These are phyloP conservation scores for Thumatha senex DNA, from an alignment of 2,888 invertebrate genomes.

Conservation along the genomic window DNA sequence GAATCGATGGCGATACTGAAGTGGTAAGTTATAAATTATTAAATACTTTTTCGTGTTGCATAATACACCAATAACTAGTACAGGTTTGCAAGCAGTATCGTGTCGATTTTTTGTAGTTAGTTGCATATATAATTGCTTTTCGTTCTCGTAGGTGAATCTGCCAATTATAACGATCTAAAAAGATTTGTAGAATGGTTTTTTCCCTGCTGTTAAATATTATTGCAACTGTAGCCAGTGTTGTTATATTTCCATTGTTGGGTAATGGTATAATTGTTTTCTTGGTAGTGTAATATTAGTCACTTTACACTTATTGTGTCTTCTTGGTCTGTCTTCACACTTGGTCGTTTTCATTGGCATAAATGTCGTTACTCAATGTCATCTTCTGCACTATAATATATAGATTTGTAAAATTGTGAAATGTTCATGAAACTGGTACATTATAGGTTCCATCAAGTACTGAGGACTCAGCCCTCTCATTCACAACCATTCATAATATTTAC, in stretches of 20 bases:
- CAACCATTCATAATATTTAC: too few relatives aligned
- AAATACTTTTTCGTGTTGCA: background rate
- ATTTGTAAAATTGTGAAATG: slow-evolving; percentile 18
- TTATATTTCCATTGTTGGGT: slow-evolving; percentile 19
- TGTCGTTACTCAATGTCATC: slow-evolving; percentile 26
- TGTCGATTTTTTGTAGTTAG: too few relatives aligned
- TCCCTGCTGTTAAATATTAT: background rate
- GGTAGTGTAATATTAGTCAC: slow-evolving; percentile 16
- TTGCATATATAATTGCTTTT: too few relatives aligned
- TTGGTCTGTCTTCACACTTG: too few relatives aligned
- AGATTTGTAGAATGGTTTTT: background rate
- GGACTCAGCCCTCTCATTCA: too few relatives aligned
- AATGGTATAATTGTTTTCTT: slow-evolving; percentile 21
- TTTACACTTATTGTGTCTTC: slow-evolving; percentile 17
- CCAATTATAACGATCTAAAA: background rate
- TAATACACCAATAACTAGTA: background rate
- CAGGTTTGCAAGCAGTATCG: too few relatives aligned
- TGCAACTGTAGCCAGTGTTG: slow-evolving; percentile 4
- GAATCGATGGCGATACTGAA: slow-evolving; percentile 58
- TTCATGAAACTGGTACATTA: slow-evolving; percentile 17
- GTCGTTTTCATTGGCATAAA: slow-evolving; percentile 20
- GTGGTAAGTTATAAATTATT: slow-evolving; percentile 52
- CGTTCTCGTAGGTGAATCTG: background rate
- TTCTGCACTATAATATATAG: slow-evolving; percentile 17
- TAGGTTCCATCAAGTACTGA: background rate